Evolutionary conservation across 2,113 vertebrate species (phyloP).

Genomic region (Recurvirostra avosetta): DNA sequence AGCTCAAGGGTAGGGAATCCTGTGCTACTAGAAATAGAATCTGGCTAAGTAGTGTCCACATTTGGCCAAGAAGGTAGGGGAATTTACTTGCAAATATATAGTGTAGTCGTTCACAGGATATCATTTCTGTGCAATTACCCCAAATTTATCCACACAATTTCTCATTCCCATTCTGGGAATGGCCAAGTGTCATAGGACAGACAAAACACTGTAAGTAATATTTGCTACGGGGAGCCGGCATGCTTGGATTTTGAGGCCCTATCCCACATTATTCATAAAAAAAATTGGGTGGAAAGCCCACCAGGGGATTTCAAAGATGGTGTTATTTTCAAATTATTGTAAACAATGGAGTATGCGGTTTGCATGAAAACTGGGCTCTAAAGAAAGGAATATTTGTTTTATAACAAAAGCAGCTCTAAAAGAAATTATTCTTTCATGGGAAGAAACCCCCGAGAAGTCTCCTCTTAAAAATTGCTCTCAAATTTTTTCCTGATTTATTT

Average conservation of each 20-base stretch:
- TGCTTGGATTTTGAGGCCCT: not conserved
- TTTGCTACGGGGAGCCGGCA: not conserved
- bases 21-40: not conserved
- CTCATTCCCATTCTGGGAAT: too few species aligned
- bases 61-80: not conserved
- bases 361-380: not conserved
- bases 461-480: not conserved
- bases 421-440: not conserved
- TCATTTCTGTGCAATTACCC: not conserved
- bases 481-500: not conserved
- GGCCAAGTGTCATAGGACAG: not conserved
- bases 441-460: not conserved
- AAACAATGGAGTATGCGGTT: not conserved
- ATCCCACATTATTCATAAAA: not conserved
- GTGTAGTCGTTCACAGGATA: not conserved
- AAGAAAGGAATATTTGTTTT: not conserved
- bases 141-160: not conserved
- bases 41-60: not conserved
- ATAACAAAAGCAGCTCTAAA: not conserved
- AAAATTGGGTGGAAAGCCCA: not conserved
- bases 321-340: not conserved
- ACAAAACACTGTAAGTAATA: not conserved
- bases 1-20: not conserved
- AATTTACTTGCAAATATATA: not conserved
- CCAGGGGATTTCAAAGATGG: not conserved